These are phyloP conservation scores for Wasmannia auropunctata DNA, from an alignment of 1,140 invertebrate species.

Conservation along the genomic window DNA sequence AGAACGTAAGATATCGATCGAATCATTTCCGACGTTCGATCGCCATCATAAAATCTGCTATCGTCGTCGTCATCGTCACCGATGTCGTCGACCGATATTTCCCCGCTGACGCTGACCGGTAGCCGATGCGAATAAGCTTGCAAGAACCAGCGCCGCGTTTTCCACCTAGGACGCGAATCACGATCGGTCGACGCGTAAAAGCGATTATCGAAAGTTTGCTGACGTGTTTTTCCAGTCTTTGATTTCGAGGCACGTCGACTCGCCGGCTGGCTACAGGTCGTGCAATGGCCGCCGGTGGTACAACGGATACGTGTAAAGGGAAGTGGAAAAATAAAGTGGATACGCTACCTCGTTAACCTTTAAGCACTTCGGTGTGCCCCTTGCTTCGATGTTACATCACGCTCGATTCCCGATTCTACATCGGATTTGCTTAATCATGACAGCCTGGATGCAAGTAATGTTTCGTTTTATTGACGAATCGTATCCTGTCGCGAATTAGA, in stretches of 20 bases:
- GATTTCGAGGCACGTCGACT: slow-evolving; percentile 59
- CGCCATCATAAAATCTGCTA: neutral
- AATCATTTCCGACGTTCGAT: slow-evolving; percentile 32
- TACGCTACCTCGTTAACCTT: slow-evolving; percentile 59
- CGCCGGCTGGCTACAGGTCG: slow-evolving; percentile 13
- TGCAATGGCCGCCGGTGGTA: slow-evolving; percentile 53
- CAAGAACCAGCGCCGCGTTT: neutral
- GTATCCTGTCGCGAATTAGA: neutral
- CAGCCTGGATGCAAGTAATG: neutral
- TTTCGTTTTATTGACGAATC: slow-evolving; percentile 11
- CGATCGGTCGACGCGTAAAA: slow-evolving; percentile 52
- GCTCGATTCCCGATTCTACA: slow-evolving; percentile 29
- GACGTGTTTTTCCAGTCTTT: slow-evolving; percentile 60
- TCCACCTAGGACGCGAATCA: slow-evolving; percentile 12
- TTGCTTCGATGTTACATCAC: slow-evolving; percentile 29
- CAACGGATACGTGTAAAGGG: slow-evolving; percentile 55
- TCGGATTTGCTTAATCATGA: slow-evolving; percentile 43
- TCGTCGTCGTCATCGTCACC: neutral
- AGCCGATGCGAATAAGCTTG: slow-evolving; percentile 25
- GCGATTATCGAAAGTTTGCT: slow-evolving; percentile 60
- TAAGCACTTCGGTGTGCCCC: slow-evolving; percentile 38
- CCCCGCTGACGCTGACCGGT: slow-evolving; percentile 30
- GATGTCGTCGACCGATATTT: slow-evolving; percentile 12
- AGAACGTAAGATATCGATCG: slow-evolving; percentile 13
- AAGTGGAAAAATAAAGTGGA: slow-evolving; percentile 61